These are phyloP conservation scores for Bos indicus DNA, from an alignment of 2,113 vertebrate species.

Conservation along the genomic window DNA sequence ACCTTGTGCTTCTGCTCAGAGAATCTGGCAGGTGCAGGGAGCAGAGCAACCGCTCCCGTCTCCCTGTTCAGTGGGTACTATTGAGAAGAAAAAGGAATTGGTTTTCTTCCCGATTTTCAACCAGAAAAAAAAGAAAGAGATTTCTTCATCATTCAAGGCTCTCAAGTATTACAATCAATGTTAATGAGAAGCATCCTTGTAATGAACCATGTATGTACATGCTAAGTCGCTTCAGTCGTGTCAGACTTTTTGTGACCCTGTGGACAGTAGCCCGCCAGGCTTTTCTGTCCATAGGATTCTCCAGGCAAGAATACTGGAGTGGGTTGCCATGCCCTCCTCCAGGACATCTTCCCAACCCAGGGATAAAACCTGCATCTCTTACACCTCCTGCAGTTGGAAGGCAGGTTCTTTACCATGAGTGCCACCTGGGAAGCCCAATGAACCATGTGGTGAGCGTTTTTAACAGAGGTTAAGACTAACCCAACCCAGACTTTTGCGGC, in stretches of 20 bases:
- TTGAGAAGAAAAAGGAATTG: not conserved
- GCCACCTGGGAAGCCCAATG: not conserved
- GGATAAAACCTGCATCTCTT: not conserved
- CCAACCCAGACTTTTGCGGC: not conserved
- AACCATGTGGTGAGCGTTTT: not conserved
- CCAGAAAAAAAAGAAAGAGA: not conserved
- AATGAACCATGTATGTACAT: not conserved
- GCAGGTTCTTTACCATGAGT: not conserved
- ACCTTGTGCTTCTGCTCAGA: not conserved
- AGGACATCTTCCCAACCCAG: not conserved
- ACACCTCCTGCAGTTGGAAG: not conserved
- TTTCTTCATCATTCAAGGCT: not conserved
- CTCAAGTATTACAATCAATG: not conserved
- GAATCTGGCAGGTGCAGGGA: not conserved
- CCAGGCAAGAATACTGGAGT: not conserved
- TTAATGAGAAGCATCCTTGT: not conserved
- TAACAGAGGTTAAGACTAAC: not conserved
- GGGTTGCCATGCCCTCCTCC: not conserved
- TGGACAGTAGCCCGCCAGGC: not conserved
- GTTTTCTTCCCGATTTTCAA: not conserved
- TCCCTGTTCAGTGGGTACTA: not conserved
- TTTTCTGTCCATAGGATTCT: not conserved
- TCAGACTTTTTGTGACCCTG: not conserved
- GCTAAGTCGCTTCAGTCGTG: not conserved
- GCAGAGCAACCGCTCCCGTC: rapidly evolving